Percentiles rank a stretch among this genome's conserved stretches.
phyloP scores from a whole-genome alignment of 2,797 vertebrate species.

The Argya squamiceps region DNA sequence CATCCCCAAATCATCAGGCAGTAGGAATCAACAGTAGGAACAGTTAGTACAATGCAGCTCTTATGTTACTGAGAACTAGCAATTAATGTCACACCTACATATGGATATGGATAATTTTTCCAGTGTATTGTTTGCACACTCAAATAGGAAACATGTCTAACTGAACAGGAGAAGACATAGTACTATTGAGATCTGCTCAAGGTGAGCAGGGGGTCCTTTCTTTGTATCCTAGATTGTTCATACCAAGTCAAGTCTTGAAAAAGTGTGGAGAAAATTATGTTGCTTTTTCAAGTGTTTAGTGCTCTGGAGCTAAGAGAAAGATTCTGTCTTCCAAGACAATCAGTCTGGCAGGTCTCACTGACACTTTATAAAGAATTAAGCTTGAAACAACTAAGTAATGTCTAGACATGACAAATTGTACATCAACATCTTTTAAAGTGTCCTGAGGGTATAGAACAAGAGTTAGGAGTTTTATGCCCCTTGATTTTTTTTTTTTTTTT shows the following conservation, averaged over 20 bases:
- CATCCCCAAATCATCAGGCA: not conserved
- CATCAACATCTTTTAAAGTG: not conserved
- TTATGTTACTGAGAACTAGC: not conserved
- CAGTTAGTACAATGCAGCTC: too few species aligned
- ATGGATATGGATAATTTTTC: not conserved
- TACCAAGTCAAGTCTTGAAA: not conserved
- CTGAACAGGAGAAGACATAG: not conserved
- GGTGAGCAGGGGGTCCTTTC: not conserved
- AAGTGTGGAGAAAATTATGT: not conserved
- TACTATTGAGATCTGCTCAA: not conserved
- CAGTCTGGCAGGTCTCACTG: not conserved
- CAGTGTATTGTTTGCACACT: not conserved
- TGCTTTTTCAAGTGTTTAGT: not conserved
- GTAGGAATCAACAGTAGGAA: not conserved
- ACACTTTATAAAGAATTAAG: not conserved
- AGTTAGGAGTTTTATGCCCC: not conserved
- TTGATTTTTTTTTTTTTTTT: not conserved
- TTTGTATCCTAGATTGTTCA: not conserved
- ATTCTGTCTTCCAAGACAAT: not conserved
- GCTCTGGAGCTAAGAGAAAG: not conserved
- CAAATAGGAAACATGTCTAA: not conserved
- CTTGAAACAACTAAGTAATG: conserved; percentile 14
- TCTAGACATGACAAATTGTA: conserved; percentile 12
- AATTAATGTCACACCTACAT: not conserved
- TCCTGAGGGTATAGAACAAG: not conserved